Percentiles rank a stretch among this genome's conserved stretches.
Evolutionary conservation across 2,888 invertebrate species (phyloP).

Genomic region (Tortricodes alternella): DNA sequence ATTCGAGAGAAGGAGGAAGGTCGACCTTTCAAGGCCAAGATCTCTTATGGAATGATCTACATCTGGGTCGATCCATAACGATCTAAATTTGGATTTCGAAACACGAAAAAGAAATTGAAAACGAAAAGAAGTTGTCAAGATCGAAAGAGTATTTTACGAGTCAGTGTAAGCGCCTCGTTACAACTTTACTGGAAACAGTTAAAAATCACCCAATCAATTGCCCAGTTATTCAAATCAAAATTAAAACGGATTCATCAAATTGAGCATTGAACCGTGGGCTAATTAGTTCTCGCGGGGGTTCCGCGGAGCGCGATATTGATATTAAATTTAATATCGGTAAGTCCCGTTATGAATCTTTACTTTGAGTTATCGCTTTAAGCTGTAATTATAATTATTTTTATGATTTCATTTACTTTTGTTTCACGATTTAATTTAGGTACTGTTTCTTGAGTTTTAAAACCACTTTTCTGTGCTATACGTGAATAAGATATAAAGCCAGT

Average conservation of each 20-base stretch:
- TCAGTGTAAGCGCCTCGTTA: too few species aligned
- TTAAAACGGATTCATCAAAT: conserved; percentile 48
- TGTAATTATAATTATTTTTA: not conserved
- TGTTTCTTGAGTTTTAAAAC: not conserved
- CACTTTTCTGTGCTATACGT: too few species aligned
- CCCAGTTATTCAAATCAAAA: conserved; percentile 10
- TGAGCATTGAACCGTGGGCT: conserved; percentile 53
- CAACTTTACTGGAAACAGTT: not conserved
- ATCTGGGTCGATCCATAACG: too few species aligned
- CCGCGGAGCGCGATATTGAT: conserved; percentile 67
- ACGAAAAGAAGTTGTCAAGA: too few species aligned
- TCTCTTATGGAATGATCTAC: too few species aligned
- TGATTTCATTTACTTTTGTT: not conserved
- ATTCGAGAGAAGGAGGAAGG: too few species aligned
- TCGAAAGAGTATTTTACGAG: too few species aligned
- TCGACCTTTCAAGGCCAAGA: too few species aligned
- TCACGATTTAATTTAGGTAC: not conserved
- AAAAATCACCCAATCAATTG: not conserved
- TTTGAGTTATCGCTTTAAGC: conserved; percentile 1
- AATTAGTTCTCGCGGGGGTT: conserved; percentile 53
- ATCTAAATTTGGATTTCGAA: too few species aligned
- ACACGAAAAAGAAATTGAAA: too few species aligned
- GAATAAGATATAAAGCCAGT: too few species aligned
- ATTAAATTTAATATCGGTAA: conserved; percentile 67
- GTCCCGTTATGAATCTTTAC: conserved; percentile 34